Evolutionary conservation across 1,140 invertebrate species (phyloP).

Genomic region (Temnothorax longispinosus): DNA sequence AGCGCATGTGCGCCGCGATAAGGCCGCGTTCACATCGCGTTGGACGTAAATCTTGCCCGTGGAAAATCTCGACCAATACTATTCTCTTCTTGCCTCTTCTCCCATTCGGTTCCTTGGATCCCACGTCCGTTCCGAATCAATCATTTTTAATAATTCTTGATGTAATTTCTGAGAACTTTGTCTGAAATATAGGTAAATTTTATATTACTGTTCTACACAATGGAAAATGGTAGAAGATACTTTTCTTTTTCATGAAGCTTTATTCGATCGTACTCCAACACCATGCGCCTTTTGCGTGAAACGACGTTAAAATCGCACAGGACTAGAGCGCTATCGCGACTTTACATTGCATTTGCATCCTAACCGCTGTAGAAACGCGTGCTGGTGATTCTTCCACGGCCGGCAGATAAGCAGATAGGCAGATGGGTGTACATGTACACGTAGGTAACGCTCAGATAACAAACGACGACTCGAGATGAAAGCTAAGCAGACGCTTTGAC

Average conservation of each 20-base stretch:
- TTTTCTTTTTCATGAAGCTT: neutral
- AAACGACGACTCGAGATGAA: constrained; percentile 47
- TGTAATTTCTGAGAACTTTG: neutral
- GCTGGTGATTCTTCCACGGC: constrained; percentile 70
- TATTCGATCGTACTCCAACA: neutral
- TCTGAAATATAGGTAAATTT: neutral
- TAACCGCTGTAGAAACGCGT: constrained; percentile 71
- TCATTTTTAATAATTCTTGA: neutral
- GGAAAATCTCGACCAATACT: constrained; percentile 31
- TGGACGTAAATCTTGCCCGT: constrained; percentile 45
- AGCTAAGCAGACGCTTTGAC: constrained; percentile 59
- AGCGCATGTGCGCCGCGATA: constrained; percentile 67
- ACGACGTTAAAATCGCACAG: constrained; percentile 51
- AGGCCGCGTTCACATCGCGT: constrained; percentile 50
- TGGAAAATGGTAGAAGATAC: no score
- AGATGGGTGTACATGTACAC: constrained; percentile 74
- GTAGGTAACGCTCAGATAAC: constrained; percentile 73
- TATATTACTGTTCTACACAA: neutral
- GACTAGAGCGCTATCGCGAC: constrained; percentile 69
- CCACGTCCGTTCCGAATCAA: neutral
- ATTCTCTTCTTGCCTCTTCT: no score
- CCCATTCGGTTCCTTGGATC: neutral
- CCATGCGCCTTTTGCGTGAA: neutral
- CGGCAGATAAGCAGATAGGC: constrained; percentile 74
- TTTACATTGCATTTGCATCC: constrained; percentile 75